phyloP scores from a whole-genome alignment of 2,113 vertebrate genomes.

The Scomber scombrus region DNA sequence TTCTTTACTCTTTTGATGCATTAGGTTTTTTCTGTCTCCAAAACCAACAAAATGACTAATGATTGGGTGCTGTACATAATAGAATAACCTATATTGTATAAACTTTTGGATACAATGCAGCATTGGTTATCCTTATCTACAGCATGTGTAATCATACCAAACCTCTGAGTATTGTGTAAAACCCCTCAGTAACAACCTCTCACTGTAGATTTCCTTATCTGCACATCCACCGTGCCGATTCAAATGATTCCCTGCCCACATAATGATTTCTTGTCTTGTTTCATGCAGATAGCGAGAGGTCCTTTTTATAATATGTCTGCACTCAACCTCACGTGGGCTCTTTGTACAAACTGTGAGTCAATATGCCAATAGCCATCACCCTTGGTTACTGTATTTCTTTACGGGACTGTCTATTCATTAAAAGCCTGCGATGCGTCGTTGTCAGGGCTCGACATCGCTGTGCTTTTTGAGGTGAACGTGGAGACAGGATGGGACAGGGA shows the following conservation, averaged over 20 bases:
- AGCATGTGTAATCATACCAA: not conserved
- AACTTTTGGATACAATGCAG: not conserved
- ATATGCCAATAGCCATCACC: conserved; percentile 72
- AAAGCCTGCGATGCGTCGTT: conserved; percentile 24
- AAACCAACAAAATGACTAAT: too few species aligned
- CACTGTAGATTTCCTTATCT: conserved; percentile 32
- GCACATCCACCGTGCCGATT: conserved; percentile 6
- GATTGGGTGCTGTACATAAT: too few species aligned
- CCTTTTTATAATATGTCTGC: conserved; percentile 56
- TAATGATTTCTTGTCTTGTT: conserved; percentile 70
- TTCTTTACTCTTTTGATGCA: too few species aligned
- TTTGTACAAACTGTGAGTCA: conserved; percentile 65
- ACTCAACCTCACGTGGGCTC: conserved; percentile 41
- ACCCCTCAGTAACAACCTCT: conserved; percentile 24
- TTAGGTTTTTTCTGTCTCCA: too few species aligned
- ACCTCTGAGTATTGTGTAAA: not conserved
- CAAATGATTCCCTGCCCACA: conserved; percentile 32
- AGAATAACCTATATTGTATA: too few species aligned
- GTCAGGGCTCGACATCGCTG: conserved; percentile 35
- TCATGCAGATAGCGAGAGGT: conserved; percentile 57
- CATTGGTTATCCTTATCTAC: not conserved
- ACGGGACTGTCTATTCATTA: conserved; percentile 48
- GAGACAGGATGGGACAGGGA: conserved; percentile 19
- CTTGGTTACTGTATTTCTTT: conserved; percentile 63
- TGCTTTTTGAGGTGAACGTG: conserved; percentile 4